Conservation (phyloP, 2,113 vertebrate genomes). For the Camelus dromedarius region DNA sequence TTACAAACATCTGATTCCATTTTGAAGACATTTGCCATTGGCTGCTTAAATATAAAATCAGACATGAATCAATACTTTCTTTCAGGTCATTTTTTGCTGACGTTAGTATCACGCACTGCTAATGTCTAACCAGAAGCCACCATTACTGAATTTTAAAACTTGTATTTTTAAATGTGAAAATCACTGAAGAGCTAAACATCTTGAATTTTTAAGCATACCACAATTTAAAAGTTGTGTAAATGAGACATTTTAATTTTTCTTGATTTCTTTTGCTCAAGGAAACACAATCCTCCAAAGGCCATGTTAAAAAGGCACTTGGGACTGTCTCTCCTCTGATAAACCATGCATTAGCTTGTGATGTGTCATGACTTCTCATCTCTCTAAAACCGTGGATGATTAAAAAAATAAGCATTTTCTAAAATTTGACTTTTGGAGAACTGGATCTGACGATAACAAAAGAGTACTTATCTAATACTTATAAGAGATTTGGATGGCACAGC, state of each 20-base stretch:
- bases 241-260: slow-evolving; percentile 58
- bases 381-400: slow-evolving; percentile 26
- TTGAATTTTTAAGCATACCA: slow-evolving; percentile 53
- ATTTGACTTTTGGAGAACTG: slow-evolving; percentile 34
- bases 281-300: slow-evolving; percentile 35
- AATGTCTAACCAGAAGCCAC: slow-evolving; percentile 77
- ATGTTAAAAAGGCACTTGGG: slow-evolving; percentile 19
- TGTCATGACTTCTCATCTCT: slow-evolving; percentile 29
- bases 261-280: slow-evolving; percentile 35
- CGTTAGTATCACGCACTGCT: slow-evolving; percentile 85
- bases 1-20: slow-evolving; percentile 99
- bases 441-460: slow-evolving; percentile 17
- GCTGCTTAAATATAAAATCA: slow-evolving; percentile 89
- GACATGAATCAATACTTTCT: slow-evolving; percentile 89
- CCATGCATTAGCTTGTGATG: neutral
- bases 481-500: neutral
- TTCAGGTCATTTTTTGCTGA: slow-evolving; percentile 90
- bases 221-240: slow-evolving; percentile 69
- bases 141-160: slow-evolving; percentile 72
- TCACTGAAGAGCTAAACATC: slow-evolving; percentile 57
- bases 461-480: slow-evolving; percentile 65
- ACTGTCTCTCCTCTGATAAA: slow-evolving; percentile 26
- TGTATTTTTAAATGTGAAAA: slow-evolving; percentile 73
- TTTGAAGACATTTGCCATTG: slow-evolving; percentile 94
- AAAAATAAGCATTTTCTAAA: neutral